Base-by-base conservation (phyloP, 1,140 invertebrate species). In the Watersipora subatra region DNA sequence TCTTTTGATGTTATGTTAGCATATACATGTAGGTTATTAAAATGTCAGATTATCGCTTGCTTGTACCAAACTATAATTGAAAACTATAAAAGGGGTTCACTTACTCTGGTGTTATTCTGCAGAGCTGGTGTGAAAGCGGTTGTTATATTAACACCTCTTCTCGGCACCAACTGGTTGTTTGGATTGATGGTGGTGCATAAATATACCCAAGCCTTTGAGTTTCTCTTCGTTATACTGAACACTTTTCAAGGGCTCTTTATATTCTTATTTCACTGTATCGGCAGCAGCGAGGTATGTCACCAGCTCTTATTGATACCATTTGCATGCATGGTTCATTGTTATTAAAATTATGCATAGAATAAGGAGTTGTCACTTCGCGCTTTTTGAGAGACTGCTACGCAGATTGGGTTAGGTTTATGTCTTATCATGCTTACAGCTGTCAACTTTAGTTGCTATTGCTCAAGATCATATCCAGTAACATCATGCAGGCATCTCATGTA, bases 211-310 rank as follows among this genome's bases (percentile, higher is more conserved):
- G 66, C 75, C n/a, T 80, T 82, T 58, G 73, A 79, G 56, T 83
- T 83, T 66, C 62, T 82, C n/a, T 82, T 82, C 71, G 79, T 77
- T 66, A 72, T 83, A 17, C 65, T 73, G 34, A 82, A 76, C 67
- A 79, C 78, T 17, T 66, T 80, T 0, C 81, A 84, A 74, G 83
- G 83, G 1, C 79, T 84, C 61, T 78, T 84, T 65, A 82, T 84
- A 25, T 84, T 84, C 67, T 34, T 84, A 17, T 80, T 83, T 28
- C 77, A 83, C 64, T 82, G 81, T 68, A 72, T 80, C 1, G 76
- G 80, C 20, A 82, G 81, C 64, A 73, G 79, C 1, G 81, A 83
- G 71, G 82, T 81, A 46, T 12, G 34, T n/a, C n/a, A n/a, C n/a
- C n/a, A n/a, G n/a, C n/a, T n/a, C n/a, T n/a, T n/a, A n/a, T n/a